These are phyloP conservation scores for Aphyosemion australe DNA, from an alignment of 2,113 vertebrate species.

Conservation along the genomic window DNA sequence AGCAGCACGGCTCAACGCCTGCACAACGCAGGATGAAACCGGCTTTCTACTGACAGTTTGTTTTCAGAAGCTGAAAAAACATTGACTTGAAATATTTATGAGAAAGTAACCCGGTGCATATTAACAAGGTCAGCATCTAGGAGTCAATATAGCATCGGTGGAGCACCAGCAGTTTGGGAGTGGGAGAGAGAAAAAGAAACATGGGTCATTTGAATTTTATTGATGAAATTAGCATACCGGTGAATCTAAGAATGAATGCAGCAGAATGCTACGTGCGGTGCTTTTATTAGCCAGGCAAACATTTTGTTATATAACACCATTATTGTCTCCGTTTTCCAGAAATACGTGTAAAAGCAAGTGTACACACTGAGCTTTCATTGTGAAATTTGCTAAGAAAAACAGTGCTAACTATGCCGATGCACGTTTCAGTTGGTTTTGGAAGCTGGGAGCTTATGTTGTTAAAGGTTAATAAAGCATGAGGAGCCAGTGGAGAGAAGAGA, in stretches of 20 bases:
- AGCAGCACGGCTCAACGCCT: slow-evolving; percentile 43
- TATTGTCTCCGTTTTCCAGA: neutral
- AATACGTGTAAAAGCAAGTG: neutral
- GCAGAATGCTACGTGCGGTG: slow-evolving; percentile 24
- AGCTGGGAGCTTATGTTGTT: slow-evolving; percentile 60
- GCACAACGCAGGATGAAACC: slow-evolving; percentile 54
- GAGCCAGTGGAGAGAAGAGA: slow-evolving; percentile 57
- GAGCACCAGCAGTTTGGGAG: slow-evolving; percentile 32
- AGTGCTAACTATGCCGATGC: slow-evolving; percentile 24
- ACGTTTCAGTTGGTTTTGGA: slow-evolving; percentile 1
- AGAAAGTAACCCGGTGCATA: slow-evolving; percentile 73
- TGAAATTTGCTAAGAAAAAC: slow-evolving; percentile 29
- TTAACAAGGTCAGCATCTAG: slow-evolving; percentile 69
- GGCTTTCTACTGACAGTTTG: slow-evolving; percentile 71
- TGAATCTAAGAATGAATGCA: slow-evolving; percentile 50
- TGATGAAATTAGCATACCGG: slow-evolving; percentile 56
- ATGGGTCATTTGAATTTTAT: slow-evolving; percentile 30
- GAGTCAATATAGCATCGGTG: slow-evolving; percentile 61
- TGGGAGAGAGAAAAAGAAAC: slow-evolving; percentile 14
- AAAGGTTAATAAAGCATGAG: slow-evolving; percentile 67
- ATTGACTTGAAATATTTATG: slow-evolving; percentile 79
- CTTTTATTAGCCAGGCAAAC: slow-evolving; percentile 32
- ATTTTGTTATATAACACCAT: too few species aligned
- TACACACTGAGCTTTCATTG: slow-evolving; percentile 17
- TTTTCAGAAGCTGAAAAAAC: slow-evolving; percentile 75